phyloP scores from a whole-genome alignment of 2,888 invertebrate species.

The Drosophila emarginata region DNA sequence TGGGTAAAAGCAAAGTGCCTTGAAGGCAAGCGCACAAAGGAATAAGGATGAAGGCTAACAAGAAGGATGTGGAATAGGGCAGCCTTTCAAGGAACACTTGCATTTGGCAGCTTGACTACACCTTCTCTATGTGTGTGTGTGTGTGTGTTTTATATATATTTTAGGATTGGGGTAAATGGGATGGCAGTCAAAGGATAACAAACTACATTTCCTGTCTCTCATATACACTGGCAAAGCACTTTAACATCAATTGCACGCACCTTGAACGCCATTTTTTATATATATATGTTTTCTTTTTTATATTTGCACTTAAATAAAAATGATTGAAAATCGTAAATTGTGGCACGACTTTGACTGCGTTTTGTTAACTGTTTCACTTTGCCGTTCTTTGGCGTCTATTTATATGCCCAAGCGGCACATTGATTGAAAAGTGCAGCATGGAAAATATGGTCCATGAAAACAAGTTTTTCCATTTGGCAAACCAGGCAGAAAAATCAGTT shows the following conservation, averaged over 20 bases:
- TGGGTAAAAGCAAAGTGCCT: background rate
- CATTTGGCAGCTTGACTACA: background rate
- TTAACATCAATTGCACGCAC: constrained; percentile 52
- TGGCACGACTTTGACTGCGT: constrained; percentile 37
- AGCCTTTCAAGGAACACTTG: background rate
- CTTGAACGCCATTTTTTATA: constrained; percentile 72
- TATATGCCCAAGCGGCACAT: constrained; percentile 51
- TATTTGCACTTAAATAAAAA: constrained; percentile 27
- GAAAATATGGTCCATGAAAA: constrained; percentile 40
- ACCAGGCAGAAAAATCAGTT: constrained; percentile 51
- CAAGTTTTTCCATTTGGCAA: constrained; percentile 68
- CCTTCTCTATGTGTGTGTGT: background rate
- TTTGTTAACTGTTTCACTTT: constrained; percentile 70
- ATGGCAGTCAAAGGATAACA: constrained; percentile 9
- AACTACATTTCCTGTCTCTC: background rate
- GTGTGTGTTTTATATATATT: background rate
- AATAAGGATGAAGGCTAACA: background rate
- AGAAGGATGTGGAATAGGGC: background rate
- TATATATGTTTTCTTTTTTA: constrained; percentile 3
- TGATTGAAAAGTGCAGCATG: constrained; percentile 29
- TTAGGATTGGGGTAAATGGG: background rate
- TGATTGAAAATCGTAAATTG: constrained; percentile 2
- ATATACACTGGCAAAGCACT: constrained; percentile 7
- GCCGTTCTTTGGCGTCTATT: constrained; percentile 71
- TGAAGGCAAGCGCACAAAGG: background rate